Evolutionary conservation across 1,140 invertebrate species (phyloP).

Genomic region (Alviniconcha marisindica): DNA sequence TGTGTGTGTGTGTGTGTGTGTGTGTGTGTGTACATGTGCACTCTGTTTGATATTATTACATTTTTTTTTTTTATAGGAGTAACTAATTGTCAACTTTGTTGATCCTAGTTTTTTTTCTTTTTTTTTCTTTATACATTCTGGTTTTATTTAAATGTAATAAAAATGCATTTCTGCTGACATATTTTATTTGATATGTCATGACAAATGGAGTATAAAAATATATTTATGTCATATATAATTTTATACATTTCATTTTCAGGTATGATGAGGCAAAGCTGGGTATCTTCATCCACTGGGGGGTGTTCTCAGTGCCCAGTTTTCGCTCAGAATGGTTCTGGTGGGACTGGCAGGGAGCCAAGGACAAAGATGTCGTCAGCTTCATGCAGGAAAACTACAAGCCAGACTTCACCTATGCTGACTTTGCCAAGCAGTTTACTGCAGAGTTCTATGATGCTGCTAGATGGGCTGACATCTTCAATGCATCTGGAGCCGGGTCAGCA

Average conservation of each 20-base stretch:
- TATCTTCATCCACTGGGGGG: conserved; percentile 77
- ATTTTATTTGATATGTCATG: no score
- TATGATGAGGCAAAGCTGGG: conserved; percentile 76
- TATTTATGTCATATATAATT: conserved; percentile 55
- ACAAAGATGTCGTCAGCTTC: conserved; percentile 48
- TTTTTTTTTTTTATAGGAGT: no score
- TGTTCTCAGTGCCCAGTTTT: conserved; percentile 50
- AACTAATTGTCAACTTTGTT: no score
- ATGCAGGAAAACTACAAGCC: conserved; percentile 61
- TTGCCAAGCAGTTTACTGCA: conserved; percentile 56
- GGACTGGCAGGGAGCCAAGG: conserved; percentile 59
- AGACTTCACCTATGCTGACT: conserved; percentile 63
- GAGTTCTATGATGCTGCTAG: conserved; percentile 53
- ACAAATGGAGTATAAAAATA: conserved; percentile 58
- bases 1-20: conserved; percentile 32
- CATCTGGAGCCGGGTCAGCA: conserved; percentile 74
- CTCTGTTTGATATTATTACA: conserved; percentile 52
- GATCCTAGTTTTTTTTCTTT: no score
- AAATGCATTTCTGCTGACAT: no score
- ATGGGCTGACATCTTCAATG: conserved; percentile 56
- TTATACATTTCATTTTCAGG: conserved; percentile 55
- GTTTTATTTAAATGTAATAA: conserved; percentile 71
- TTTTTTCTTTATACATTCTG: no score
- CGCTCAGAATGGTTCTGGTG: conserved; percentile 73
- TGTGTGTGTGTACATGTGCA: conserved; percentile 74